Base-by-base conservation (phyloP, 2,113 vertebrate species). In the Epinephelus cyanopodus region DNA sequence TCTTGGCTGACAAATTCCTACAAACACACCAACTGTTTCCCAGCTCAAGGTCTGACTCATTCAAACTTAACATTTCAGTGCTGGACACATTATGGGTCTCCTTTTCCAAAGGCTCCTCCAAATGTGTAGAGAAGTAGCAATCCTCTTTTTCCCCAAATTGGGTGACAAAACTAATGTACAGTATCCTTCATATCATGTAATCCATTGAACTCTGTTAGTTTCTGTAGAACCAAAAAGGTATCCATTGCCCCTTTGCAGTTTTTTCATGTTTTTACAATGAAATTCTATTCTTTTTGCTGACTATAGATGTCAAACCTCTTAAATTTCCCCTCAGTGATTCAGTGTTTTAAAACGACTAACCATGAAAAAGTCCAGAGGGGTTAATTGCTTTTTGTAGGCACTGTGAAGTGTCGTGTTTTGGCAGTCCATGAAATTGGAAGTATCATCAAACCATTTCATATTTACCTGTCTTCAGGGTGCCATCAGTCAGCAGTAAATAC, bases 1-100 rank as follows among this genome's bases (percentile, higher is more conserved):
- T 45, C n/a, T 19, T 54, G 27, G n/a, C 52, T 67, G 54, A 61
- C 10, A 4, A 6, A 1, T 21, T 69, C 25, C 25, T 8, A 9
- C 33, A 71, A 53, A 45, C 25, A 39, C 39, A 10, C 11, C 3
- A 14, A 7, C 10, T 50, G 8, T 69, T 42, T 65, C 23, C 33
- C 45, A 68, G 37, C 12, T 78, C 29, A 13, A 15, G 5, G 2
- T 25, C 12, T 54, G 23, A 13, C 9, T 63, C 19, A 0, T 57
- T 77, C 12, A 63, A 48, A 70, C 37, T 71, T 14, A 72, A 9
- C 61, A 72, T 58, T 39, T 58, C 9, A 71, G 1, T 72, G 9
- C 13, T 17, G 5, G 21, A 53, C 54, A 29, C 11, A 0, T 39
- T 21, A 64, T 12, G 27, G n/a, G 9, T 63, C 4, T 50, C 42